Base-by-base conservation (phyloP, 2,797 vertebrate species). In the Myotis myotis region DNA sequence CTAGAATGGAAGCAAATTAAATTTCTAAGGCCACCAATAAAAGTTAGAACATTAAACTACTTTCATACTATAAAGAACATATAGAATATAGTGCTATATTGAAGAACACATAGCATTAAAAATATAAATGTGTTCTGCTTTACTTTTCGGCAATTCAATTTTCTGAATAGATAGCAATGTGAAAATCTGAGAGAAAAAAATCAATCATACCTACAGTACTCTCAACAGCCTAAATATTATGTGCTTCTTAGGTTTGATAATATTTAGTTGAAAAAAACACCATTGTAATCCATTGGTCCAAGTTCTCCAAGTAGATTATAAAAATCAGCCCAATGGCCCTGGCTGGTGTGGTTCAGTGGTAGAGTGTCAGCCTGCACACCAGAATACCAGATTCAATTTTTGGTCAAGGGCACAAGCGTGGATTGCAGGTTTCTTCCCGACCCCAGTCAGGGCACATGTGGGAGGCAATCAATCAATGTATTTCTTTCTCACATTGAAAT, bases 1-100 rank as follows among this genome's bases (percentile, higher is more conserved):
- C 86, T 15, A 20, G 80, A 95, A 91, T 83, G 74, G 93, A 95
- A 93, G 75, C 79, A 75, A 96, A 97, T 20, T 89, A n/a, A 83
- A 98, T 94, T 97, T 53, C 80, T 95, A 64, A 96, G 87, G 76
- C 47, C 33, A 96, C 82, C 95, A 80, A 88, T 79, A 96, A 83
- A 88, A 92, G 30, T 92, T 80, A 10, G 94, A 97, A 79, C 10
- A 78, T 75, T 84, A 76, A 64, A 60, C 4, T 41, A 95, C 49
- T 38, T 89, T 49, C 78, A 94, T 89, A 64, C 36, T 95, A 33
- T 79, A 93, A 91, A 95, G 25, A 78, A 53, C n/a, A 78, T 53
- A 53, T 33, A 78, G 49, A 78, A 78, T 53, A 78, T 36, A 53
- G 33, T 36, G 33, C n/a, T 78, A 25, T 33, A 53, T 87, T 85